Conservation (phyloP, 2,113 vertebrate genomes). For the Stegostoma tigrinum region DNA sequence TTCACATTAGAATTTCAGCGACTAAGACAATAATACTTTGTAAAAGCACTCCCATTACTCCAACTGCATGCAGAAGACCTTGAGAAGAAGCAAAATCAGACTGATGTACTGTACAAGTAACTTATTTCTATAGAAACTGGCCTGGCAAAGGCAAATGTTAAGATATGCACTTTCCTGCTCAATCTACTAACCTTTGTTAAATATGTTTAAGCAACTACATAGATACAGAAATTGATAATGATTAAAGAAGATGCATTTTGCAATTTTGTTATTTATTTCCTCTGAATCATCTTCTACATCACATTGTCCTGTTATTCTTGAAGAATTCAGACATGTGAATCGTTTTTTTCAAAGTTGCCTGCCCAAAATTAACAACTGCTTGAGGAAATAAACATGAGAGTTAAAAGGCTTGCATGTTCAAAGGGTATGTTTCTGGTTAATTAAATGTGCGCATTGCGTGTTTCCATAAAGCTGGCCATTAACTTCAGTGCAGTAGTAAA, state of each 20-base stretch:
- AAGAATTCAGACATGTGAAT: neutral
- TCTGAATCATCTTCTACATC: neutral
- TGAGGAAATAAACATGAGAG: neutral
- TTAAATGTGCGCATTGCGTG: slow-evolving; percentile 42
- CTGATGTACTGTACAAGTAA: neutral
- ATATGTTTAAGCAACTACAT: neutral
- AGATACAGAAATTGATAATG: neutral
- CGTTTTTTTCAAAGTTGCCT: neutral
- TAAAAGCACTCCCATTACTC: neutral
- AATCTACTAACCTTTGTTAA: neutral
- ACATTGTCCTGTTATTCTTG: neutral
- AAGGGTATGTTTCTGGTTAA: neutral
- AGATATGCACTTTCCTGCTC: neutral
- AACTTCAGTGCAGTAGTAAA: neutral
- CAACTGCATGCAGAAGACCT: neutral
- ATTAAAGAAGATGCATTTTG: neutral
- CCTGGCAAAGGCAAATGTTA: neutral
- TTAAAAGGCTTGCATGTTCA: no score
- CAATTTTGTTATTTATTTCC: neutral
- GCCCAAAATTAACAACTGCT: neutral
- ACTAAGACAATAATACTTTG: neutral
- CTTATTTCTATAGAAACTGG: neutral
- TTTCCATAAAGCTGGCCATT: neutral
- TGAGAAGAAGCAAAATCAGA: neutral
- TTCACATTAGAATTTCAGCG: neutral